Percentiles rank a stretch among this genome's conserved stretches.
Evolutionary conservation across 1,140 invertebrate species (phyloP).

Genomic region (Megathymus violae): DNA sequence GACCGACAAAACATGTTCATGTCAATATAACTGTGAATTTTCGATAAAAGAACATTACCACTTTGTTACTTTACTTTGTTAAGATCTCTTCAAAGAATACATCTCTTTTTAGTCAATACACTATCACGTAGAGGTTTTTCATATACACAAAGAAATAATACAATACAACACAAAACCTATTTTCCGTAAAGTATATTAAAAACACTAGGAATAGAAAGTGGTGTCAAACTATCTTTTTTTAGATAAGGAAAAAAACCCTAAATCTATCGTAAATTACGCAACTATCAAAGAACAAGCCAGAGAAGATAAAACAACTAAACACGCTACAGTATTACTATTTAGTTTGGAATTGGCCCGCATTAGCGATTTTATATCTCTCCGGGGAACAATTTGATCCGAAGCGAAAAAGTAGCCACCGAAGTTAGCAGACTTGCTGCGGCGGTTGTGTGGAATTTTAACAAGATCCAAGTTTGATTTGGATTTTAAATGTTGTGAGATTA

Average conservation of each 20-base stretch:
- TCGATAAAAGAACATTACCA: too few species aligned
- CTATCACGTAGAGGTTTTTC: too few species aligned
- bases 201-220: too few species aligned
- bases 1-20: too few species aligned
- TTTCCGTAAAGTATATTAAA: too few species aligned
- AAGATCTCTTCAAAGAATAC: too few species aligned
- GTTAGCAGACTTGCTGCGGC: constrained; percentile 6
- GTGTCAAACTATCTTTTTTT: too few species aligned
- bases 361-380: constrained; percentile 31
- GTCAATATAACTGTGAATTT: too few species aligned
- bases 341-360: constrained; percentile 33
- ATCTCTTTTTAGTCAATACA: too few species aligned
- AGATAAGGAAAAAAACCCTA: background rate
- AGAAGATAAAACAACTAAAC: constrained; percentile 26
- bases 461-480: constrained; percentile 10
- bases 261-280: constrained; percentile 24
- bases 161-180: too few species aligned
- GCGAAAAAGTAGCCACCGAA: constrained; percentile 29
- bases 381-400: constrained; percentile 28
- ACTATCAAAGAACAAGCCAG: constrained; percentile 21
- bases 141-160: too few species aligned
- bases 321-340: constrained; percentile 27
- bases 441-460: constrained; percentile 26
- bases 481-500: constrained; percentile 1
- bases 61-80: too few species aligned